Percentiles rank a stretch among this genome's conserved stretches.
These are phyloP conservation scores for Pseudopodoces humilis DNA, from an alignment of 2,113 vertebrate genomes.

Conservation along the genomic window DNA sequence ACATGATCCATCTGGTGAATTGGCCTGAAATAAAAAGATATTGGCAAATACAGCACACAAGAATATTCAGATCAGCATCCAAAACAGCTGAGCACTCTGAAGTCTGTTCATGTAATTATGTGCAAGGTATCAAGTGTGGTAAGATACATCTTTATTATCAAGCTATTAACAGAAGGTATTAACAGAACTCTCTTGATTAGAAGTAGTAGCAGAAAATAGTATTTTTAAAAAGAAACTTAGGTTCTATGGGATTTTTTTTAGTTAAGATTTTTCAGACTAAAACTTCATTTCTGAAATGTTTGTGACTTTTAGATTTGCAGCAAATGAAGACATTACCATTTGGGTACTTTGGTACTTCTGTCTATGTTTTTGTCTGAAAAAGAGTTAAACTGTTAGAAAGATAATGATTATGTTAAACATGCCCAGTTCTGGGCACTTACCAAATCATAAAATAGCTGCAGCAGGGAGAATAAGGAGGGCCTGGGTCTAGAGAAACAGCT, in stretches of 20 bases:
- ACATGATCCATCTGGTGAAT: neutral
- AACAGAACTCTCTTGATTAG: conserved; percentile 15
- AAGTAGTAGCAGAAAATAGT: conserved; percentile 1
- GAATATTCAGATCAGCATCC: neutral
- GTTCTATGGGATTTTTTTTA: neutral
- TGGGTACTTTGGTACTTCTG: neutral
- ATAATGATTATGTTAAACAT: neutral
- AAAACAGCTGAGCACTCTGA: neutral
- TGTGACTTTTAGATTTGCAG: neutral
- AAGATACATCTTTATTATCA: neutral
- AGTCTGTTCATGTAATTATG: neutral
- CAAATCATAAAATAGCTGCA: conserved; percentile 15
- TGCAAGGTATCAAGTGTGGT: neutral
- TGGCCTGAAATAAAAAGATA: conserved; percentile 48
- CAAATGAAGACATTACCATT: neutral
- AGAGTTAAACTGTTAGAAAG: conserved; percentile 33
- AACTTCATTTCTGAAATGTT: neutral
- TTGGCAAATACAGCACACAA: neutral
- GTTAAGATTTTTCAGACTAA: conserved; percentile 44
- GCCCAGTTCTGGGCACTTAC: neutral
- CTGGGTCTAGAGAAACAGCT: conserved; percentile 39
- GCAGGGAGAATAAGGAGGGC: conserved; percentile 41
- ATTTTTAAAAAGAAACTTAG: neutral
- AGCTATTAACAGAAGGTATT: neutral
- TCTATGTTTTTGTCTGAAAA: conserved; percentile 50